phyloP scores from a whole-genome alignment of 1,140 invertebrate genomes.

The Reticulitermes speratus region DNA sequence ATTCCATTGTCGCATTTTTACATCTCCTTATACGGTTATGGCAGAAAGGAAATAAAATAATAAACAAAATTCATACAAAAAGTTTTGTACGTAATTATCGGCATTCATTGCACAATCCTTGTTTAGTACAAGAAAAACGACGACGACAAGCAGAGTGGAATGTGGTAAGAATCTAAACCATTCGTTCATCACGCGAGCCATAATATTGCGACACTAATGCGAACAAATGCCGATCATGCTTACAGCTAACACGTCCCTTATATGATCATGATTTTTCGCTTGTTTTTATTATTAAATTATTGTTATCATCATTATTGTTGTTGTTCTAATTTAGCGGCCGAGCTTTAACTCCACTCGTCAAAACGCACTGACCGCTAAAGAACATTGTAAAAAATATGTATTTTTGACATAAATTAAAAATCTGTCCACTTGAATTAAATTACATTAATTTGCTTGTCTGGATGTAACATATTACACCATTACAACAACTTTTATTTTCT shows the following conservation, averaged over 20 bases:
- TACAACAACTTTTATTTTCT: no score
- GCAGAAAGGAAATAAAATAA: conserved; percentile 17
- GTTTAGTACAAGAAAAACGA: not conserved
- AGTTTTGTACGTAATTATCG: conserved; percentile 3
- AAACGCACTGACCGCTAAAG: not conserved
- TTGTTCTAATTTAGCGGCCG: not conserved
- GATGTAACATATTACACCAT: not conserved
- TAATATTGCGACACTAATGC: not conserved
- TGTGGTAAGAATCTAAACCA: conserved; percentile 1
- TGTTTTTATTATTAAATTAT: not conserved
- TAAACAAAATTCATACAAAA: conserved; percentile 19
- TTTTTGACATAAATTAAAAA: not conserved
- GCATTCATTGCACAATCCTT: conserved; percentile 1
- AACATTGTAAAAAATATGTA: not conserved
- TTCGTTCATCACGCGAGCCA: not conserved
- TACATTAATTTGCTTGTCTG: not conserved
- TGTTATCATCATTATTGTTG: not conserved
- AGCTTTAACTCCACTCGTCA: not conserved
- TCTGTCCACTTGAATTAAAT: not conserved
- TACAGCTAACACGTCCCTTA: not conserved
- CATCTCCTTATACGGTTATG: conserved; percentile 5
- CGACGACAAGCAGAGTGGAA: not conserved
- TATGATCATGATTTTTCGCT: not conserved
- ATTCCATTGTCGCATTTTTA: not conserved
- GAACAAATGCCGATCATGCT: conserved; percentile 6